Evolutionary conservation across 2,113 vertebrate genomes (phyloP).

Genomic region (Cercopithecus mona): DNA sequence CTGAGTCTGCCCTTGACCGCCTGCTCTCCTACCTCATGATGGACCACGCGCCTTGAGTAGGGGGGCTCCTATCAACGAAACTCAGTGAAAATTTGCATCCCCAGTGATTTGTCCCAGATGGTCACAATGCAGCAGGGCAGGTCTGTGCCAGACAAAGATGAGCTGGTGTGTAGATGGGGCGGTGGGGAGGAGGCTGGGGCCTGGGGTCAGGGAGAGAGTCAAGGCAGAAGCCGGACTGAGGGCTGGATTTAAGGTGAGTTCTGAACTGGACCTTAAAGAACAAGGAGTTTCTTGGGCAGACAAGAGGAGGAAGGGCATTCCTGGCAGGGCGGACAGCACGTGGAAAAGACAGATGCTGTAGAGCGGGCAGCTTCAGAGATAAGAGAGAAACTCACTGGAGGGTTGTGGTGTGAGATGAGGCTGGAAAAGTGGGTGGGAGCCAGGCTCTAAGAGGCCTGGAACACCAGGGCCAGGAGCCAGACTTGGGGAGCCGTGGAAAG

Average conservation of each 20-base stretch:
- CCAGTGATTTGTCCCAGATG: not conserved
- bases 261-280: not conserved
- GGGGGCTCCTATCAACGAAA: not conserved
- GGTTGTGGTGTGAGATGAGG: not conserved
- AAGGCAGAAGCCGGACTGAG: not conserved
- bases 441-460: no score
- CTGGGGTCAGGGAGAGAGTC: not conserved
- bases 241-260: not conserved
- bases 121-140: not conserved
- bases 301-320: not conserved
- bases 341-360: not conserved
- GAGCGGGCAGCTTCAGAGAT: not conserved
- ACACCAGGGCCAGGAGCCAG: no score
- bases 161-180: not conserved
- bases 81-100: no score
- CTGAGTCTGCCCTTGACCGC: no score
- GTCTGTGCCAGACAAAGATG: not conserved
- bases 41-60: not conserved
- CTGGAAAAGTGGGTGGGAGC: not conserved
- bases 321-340: rapidly evolving
- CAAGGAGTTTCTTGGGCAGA: not conserved
- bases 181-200: not conserved
- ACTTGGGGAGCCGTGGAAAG: not conserved
- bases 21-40: not conserved
- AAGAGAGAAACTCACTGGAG: not conserved